Evolutionary conservation across 2,113 vertebrate genomes (phyloP).

Genomic region (Cyprinodon tularosa): DNA sequence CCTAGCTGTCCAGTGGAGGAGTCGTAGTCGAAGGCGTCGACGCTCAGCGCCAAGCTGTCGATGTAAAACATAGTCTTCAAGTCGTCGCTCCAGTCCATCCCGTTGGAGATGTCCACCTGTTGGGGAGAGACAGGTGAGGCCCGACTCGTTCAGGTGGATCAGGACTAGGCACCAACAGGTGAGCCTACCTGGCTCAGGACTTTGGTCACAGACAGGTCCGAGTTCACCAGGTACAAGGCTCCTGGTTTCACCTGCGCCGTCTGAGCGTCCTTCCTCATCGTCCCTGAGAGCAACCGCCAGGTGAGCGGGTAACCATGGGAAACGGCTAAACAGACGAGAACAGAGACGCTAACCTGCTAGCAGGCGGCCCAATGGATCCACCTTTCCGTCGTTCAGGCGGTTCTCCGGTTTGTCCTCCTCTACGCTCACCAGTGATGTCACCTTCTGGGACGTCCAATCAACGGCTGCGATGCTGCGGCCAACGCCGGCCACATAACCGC

Average conservation of each 20-base stretch:
- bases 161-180: not conserved
- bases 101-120: conserved; percentile 93
- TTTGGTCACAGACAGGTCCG: conserved; percentile 52
- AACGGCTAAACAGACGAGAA: not conserved
- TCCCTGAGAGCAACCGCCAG: conserved; percentile 32
- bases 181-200: conserved; percentile 48
- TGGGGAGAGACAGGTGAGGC: not conserved
- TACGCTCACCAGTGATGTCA: conserved; percentile 36
- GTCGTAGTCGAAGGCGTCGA: conserved; percentile 94
- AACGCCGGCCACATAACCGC: conserved; percentile 64
- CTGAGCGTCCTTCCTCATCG: conserved; percentile 51
- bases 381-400: conserved; percentile 66
- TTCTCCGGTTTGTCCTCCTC: conserved; percentile 57
- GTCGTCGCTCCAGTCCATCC: conserved; percentile 93
- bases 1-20: conserved; percentile 76
- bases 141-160: not conserved
- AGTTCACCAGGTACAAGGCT: conserved; percentile 50
- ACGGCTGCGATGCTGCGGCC: conserved; percentile 60
- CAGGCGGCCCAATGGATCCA: conserved; percentile 54
- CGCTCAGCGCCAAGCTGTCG: conserved; percentile 86
- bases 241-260: conserved; percentile 32
- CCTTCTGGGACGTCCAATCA: conserved; percentile 50
- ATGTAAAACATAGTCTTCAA: conserved; percentile 91
- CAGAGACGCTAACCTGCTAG: conserved; percentile 44
- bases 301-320: conserved; percentile 2